These are phyloP conservation scores for Tetragnatha montana DNA, from an alignment of 2,888 invertebrate species.

Conservation along the genomic window DNA sequence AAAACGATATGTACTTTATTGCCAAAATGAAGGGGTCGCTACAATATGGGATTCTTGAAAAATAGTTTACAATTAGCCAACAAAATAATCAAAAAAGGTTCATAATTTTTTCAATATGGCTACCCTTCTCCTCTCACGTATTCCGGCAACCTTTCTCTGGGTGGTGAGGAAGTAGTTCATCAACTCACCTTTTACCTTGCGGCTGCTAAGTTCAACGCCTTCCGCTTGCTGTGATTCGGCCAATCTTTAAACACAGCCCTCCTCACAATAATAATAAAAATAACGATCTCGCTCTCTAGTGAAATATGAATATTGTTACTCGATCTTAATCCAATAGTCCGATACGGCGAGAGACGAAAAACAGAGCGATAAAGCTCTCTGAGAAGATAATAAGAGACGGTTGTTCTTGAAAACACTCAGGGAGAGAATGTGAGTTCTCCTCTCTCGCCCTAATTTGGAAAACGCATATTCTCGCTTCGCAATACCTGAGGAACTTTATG, in stretches of 20 bases:
- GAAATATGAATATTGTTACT: conserved; percentile 32
- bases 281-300: not conserved
- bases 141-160: conserved; percentile 41
- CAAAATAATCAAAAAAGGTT: not conserved
- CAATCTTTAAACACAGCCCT: conserved; percentile 29
- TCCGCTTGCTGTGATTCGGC: conserved; percentile 34
- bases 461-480: conserved; percentile 7
- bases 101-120: conserved; percentile 3
- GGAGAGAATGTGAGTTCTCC: not conserved
- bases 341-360: not conserved
- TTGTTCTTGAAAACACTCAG: not conserved
- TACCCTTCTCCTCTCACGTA: not conserved
- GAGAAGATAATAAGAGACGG: not conserved
- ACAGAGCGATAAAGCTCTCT: not conserved
- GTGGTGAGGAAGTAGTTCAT: conserved; percentile 50
- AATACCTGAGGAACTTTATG: not conserved
- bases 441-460: conserved; percentile 12
- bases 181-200: conserved; percentile 59
- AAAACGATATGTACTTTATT: too few relatives aligned
- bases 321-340: conserved; percentile 24
- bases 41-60: too few relatives aligned
- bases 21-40: too few relatives aligned
- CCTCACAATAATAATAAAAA: too few relatives aligned
- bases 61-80: too few relatives aligned
- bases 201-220: conserved; percentile 57